Conservation (phyloP, 2,888 invertebrate genomes). For the Trissolcus brochymenae region DNA sequence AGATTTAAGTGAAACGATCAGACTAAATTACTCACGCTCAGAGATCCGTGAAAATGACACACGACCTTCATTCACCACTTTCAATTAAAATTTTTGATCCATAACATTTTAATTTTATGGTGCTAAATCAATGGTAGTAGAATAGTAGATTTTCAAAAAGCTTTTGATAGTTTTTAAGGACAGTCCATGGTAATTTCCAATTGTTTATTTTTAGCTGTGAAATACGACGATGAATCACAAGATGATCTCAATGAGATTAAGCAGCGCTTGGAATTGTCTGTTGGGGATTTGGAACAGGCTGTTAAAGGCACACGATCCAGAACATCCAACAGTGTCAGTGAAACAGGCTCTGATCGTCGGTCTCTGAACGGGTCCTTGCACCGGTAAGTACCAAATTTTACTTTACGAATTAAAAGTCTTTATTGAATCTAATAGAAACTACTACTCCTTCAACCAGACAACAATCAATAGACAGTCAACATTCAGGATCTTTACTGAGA, state of each 20-base stretch:
- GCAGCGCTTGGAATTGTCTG: slow-evolving; percentile 83
- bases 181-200: too few relatives aligned
- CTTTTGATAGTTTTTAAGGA: too few relatives aligned
- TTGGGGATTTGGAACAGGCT: slow-evolving; percentile 84
- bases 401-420: not conserved
- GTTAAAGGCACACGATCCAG: slow-evolving; percentile 83
- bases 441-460: slow-evolving; percentile 63
- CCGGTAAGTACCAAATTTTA: slow-evolving; percentile 68
- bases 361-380: slow-evolving; percentile 78
- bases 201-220: slow-evolving; percentile 65
- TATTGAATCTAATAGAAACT: not conserved
- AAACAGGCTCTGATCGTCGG: slow-evolving; percentile 77
- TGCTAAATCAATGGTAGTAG: too few relatives aligned
- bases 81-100: too few relatives aligned
- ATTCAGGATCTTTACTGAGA: slow-evolving; percentile 67
- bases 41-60: too few relatives aligned
- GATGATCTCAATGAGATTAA: slow-evolving; percentile 84
- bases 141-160: too few relatives aligned
- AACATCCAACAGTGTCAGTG: slow-evolving; percentile 84
- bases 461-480: slow-evolving; percentile 74
- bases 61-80: too few relatives aligned
- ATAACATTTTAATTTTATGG: not conserved
- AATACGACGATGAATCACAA: slow-evolving; percentile 70
- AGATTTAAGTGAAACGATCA: too few relatives aligned
- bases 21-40: too few relatives aligned